Conservation (phyloP, 1,140 invertebrate species). For the Eriocheir sinensis region DNA sequence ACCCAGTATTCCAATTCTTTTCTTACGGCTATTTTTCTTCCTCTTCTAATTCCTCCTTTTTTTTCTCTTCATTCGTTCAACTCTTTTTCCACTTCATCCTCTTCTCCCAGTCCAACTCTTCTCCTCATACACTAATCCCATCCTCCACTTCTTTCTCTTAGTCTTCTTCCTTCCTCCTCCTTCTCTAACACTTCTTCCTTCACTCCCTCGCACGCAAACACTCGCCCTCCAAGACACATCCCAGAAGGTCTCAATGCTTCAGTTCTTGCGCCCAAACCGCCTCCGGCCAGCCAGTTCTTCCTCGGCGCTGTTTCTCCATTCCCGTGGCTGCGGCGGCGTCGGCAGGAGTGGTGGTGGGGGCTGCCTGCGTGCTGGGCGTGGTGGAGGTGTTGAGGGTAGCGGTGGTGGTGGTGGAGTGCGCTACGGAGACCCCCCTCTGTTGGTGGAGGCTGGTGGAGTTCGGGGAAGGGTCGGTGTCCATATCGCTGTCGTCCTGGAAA, state of each 20-base stretch:
- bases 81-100: too few species aligned
- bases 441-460: not conserved
- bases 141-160: not conserved
- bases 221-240: too few species aligned
- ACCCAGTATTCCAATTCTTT: not conserved
- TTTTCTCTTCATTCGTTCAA: too few species aligned
- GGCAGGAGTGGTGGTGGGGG: constrained; percentile 11
- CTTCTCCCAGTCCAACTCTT: too few species aligned
- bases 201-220: too few species aligned
- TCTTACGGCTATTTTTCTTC: not conserved
- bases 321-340: not conserved
- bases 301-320: constrained; percentile 54
- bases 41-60: not conserved
- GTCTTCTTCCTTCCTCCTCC: not conserved
- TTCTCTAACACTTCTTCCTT: too few species aligned
- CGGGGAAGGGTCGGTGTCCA: constrained; percentile 60
- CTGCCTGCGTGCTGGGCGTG: not conserved
- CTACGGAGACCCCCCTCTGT: not conserved
- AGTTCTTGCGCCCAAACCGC: constrained; percentile 70
- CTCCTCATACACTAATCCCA: too few species aligned
- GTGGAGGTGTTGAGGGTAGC: not conserved
- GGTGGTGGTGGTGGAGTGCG: not conserved
- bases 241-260: constrained; percentile 51
- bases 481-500: constrained; percentile 65
- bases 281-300: constrained; percentile 70